Evolutionary conservation across 1,140 invertebrate genomes (phyloP), one percentile per base, ranked within the genome.

Genomic region (Idris sp.): DNA sequence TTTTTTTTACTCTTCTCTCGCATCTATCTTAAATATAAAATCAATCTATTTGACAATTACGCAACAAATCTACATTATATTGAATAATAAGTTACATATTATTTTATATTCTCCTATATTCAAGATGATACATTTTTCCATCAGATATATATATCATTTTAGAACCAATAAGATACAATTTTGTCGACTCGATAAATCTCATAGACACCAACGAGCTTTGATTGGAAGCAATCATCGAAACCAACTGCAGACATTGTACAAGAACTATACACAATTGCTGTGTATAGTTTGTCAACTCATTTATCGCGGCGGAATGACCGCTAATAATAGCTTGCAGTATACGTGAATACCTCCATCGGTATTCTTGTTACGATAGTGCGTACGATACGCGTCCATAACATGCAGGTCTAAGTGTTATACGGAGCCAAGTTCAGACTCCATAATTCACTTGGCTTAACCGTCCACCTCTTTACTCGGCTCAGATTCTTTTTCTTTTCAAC

Each of bases 401-500:
- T 25, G 43, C 30, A 58, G 28, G 61, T 48, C 25, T 68, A 61
- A 69, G 64, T 67, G 68, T 54, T 59, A n/a, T n/a, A 43, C 41
- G 59, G 44, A 69, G 65, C 28, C 44, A 43, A 54, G 48, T 49
- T 28, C 59, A 59, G 48, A 53, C 35, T 68, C 51, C 71, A 74
- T 77, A 77, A 77, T 51, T 77, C 71, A 77, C 71, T 30, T 56
- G 54, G 43, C 43, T 38, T 54, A 67, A 22, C 26, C 41, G 56
- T 59, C 41, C 68, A 58, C 56, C 71, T 54, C 28, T 19, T 58
- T 54, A 7, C 40, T 26, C 31, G 33, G n/a, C 58, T 46, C 22
- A 14, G n/a, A n/a, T n/a, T n/a, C n/a, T n/a, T n/a, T 13, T 36
- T 56, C 26, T 40, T 53, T 53, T 31, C 16, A 33, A 40, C 35